Evolutionary conservation across 64 coral and sea anemone genomes (phyloP), one percentile per base, ranked within the genome.

Genomic region (Dendrophyllia cribrosa): DNA sequence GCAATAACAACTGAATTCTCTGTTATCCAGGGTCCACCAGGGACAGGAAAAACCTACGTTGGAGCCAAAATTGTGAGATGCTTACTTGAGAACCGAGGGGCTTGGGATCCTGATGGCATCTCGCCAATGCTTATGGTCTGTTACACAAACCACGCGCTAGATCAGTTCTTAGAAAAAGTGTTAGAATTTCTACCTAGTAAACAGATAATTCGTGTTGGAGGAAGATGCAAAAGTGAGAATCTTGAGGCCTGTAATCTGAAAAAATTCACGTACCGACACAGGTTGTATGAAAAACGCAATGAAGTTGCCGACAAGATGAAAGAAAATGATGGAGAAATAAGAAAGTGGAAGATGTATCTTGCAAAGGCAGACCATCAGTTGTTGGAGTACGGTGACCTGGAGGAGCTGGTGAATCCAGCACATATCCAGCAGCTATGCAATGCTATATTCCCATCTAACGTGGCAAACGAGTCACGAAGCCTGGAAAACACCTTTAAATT

Each of bases 11-110:
- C 64, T 66, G 96, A 98, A 26, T 91, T 98, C 56, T 94, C 92
- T 65, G 96, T 98, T 11, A 98, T 98, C 44, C 96, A 98, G 79
- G 96, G 96, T 34, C 96, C 96, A 64, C 96, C 96, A 53, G 96
- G 96, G 14, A 98, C 96, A 7, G 96, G 96, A 15, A 98, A 98
- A 59, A 98, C 96, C 4, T 98, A 92, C 50, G 82, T 95, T 70
- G 96, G 92, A 56, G 85, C 91, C 13, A 95, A 86, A 82, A 94
- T 98, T 58, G 85, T 89, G 6, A 66, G 81, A 75, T 89, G 64
- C 12, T 53, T 96, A 15, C 78, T 93, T 20, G 84, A 85, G 19
- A 92, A 92, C 21, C 63, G 53, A 43, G 12, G 15, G 25, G 21
- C 82, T 25, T 98, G 96, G 96, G 66, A 83, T 58, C 74, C 72